Conservation (phyloP, 2,888 invertebrate genomes). For the Parnassius mnemosyne region DNA sequence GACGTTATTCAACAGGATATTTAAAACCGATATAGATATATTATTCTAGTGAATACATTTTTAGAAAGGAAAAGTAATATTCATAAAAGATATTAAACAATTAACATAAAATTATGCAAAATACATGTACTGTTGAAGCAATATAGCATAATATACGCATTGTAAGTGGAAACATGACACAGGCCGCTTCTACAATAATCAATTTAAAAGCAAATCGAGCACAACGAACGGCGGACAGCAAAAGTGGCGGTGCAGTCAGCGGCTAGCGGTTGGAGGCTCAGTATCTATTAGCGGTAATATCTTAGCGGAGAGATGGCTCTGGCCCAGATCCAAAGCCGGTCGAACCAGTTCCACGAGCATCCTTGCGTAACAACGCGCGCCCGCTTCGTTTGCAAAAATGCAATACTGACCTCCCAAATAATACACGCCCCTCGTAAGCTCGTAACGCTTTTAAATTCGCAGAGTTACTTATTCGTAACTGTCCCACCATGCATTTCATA, state of each 20-base stretch:
- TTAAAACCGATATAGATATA: too few relatives aligned
- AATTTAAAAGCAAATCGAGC: slow-evolving; percentile 45
- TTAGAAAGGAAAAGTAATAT: too few relatives aligned
- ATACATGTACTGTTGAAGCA: slow-evolving; percentile 15
- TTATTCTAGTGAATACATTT: too few relatives aligned
- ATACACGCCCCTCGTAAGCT: slow-evolving; percentile 67
- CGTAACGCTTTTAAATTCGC: slow-evolving; percentile 69
- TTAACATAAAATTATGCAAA: slow-evolving; percentile 2
- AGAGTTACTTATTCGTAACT: slow-evolving; percentile 47
- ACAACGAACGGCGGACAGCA: slow-evolving; percentile 34
- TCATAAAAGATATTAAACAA: too few relatives aligned
- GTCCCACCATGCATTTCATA: slow-evolving; percentile 46
- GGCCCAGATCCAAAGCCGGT: slow-evolving; percentile 76
- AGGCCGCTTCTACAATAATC: slow-evolving; percentile 30
- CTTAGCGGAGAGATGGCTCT: slow-evolving; percentile 72
- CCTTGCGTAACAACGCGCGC: slow-evolving; percentile 68
- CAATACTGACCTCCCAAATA: slow-evolving; percentile 69
- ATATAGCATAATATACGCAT: slow-evolving; percentile 26
- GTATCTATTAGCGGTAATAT: slow-evolving; percentile 76
- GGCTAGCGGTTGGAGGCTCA: slow-evolving; percentile 53
- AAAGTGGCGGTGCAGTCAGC: slow-evolving; percentile 33
- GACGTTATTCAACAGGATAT: too few relatives aligned
- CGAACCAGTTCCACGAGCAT: slow-evolving; percentile 69
- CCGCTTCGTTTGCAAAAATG: slow-evolving; percentile 69
- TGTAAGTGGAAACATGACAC: slow-evolving; percentile 35